Evolutionary conservation across 1,140 invertebrate genomes (phyloP).

Genomic region (Drosophila tropicalis): DNA sequence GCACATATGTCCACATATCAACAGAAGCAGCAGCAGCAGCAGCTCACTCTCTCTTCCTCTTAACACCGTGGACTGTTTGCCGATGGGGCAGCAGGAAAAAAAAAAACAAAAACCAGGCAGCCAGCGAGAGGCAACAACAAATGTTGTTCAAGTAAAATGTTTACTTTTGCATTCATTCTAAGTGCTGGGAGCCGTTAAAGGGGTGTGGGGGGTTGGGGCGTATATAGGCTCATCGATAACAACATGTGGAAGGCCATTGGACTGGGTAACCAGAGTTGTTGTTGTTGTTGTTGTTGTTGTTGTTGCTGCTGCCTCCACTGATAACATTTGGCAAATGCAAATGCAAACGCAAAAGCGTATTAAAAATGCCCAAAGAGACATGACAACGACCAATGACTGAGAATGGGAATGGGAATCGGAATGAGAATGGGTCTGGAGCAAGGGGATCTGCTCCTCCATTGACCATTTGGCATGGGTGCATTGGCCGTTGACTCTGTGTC

Average conservation of each 20-base stretch:
- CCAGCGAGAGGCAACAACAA: conserved; percentile 39
- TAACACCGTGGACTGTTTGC: too few relatives aligned
- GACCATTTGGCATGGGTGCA: conserved; percentile 55
- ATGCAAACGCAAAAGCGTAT: conserved; percentile 71
- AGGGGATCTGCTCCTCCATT: neutral
- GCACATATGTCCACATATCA: conserved; percentile 62
- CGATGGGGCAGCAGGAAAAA: conserved; percentile 19
- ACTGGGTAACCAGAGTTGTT: conserved; percentile 10
- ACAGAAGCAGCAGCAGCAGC: conserved; percentile 20
- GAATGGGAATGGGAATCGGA: too few relatives aligned
- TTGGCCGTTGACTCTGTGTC: conserved; percentile 39
- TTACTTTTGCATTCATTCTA: conserved; percentile 69
- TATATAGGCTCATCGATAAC: conserved; percentile 73
- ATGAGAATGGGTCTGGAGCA: too few relatives aligned
- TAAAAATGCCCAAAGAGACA: conserved; percentile 79
- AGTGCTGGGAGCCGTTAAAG: conserved; percentile 44
- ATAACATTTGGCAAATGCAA: conserved; percentile 80
- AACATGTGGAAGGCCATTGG: conserved; percentile 62
- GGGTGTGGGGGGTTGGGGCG: neutral
- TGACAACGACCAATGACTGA: conserved; percentile 21
- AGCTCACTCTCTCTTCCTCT: too few relatives aligned
- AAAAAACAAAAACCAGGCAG: conserved; percentile 18
- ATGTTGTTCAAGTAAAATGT: conserved; percentile 78
- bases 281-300: neutral
- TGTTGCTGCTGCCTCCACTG: conserved; percentile 21